Base-by-base conservation (phyloP, 2,888 invertebrate genomes). In the Eristalinus sepulchralis region DNA sequence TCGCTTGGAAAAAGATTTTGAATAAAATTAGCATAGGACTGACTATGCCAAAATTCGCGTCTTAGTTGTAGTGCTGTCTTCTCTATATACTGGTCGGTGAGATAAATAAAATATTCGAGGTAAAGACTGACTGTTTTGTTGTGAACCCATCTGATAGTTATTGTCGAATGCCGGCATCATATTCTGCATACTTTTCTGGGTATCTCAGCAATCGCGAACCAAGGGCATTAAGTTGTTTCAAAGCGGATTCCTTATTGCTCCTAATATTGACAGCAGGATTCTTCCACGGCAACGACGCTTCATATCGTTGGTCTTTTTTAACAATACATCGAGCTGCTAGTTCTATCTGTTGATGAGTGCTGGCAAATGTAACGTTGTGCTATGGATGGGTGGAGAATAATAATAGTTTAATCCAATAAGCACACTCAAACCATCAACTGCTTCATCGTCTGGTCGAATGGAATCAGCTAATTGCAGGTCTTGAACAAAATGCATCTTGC, bases 1-100 rank as follows among this genome's bases (percentile, higher is more conserved):
- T n/a, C 59, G 36, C 59, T 62, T 36, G 36, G 55, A 70, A 70
- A 22, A 70, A 24, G 13, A 59, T 70, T 59, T 71, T 71, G 1
- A 59, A n/a, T 39, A 13, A 34, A 39, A 75, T 66, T 9, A 66
- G 55, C 11, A 27, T 27, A 20, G 73, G 64, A 36, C 39, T 34
- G 11, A 76, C 9, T 20, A 76, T 76, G 8, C 75, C 66, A 64
- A 66, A n/a, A 39, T 73, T 9, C 13, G 27, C 27, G 13, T 17
- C 39, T 17, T 47, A n/a, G 39, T 17, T n/a, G 39, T 47, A 6
- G 39, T n/a, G n/a, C 39, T 47, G 4, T 47, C 17, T 6, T 17
- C 39, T 47, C n/a, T 47, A 47, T 47, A 47, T n/a, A 47, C 17
- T 17, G 17, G 39, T 47, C 17, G 39, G n/a, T 47, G 39, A 47